Evolutionary conservation across 2,113 vertebrate genomes (phyloP), one percentile per base, ranked within the genome.

Genomic region (Craseonycteris thonglongyai): DNA sequence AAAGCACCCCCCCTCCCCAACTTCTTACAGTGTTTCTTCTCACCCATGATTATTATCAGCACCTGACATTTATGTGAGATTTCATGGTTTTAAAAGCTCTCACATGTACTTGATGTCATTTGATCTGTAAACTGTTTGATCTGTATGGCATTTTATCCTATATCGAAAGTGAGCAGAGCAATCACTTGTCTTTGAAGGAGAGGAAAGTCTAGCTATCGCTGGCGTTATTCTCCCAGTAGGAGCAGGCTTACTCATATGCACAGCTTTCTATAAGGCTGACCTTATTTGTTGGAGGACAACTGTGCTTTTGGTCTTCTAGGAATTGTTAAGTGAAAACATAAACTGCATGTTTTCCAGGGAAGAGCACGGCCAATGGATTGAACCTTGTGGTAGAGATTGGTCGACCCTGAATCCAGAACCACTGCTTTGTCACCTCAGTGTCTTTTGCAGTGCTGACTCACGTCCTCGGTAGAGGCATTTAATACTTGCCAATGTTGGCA

Each of bases 91-190:
- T 84, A 96, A 97, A 97, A 94, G 54, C 79, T 91, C 54, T 91
- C 69, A 47, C 33, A 91, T 13, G 13, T 92, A 76, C 91, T 93
- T 69, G 58, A 90, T 94, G 93, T 93, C 80, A 94, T 97, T 96
- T 95, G 94, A 94, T 95, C 90, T 95, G 16, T 93, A 91, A 96
- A 94, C 83, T 74, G 94, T 95, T 96, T 97, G 90, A 96, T 96
- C 87, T 92, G 10, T 90, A 88, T 82, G 91, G 95, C 90, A 93
- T 96, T 97, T 96, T 88, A 71, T 65, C 28, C 71, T 22, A 91
- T 71, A 84, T 47, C 93, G 90, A 96, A 95, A 93, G 84, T 72
- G 40, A 94, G 35, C 49, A 54, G 79, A 74, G 30, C 72, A 75
- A 76, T 84, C 2, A 0, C 75, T 93, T 79, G 51, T 83, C 94